Base-by-base conservation (phyloP, 1,140 invertebrate genomes). In the Megathymus violae region DNA sequence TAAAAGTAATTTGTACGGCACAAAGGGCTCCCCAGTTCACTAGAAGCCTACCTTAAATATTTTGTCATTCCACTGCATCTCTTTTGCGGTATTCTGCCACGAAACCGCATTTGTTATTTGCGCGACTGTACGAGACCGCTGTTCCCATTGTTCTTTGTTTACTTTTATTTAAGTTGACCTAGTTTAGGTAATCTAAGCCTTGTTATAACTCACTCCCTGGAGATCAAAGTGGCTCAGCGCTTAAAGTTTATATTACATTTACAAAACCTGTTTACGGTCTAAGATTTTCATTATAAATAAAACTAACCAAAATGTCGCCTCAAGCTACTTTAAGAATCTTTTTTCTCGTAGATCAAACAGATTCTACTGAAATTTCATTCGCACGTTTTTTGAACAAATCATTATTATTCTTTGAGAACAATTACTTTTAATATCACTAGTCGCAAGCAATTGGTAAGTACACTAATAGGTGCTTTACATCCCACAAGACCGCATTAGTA, bases 101-200 rank as follows among this genome's bases (percentile, higher is more conserved):
- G 19, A 54, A 54, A 54, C 51, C 51, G 51, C 51, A 54, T 54
- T 54, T 54, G 51, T 54, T 54, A 54, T 54, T 54, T 54, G 51
- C 19, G 11, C 48, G 31, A 40, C 36, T 54, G 19, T 43, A 43
- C 19, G 14, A 14, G 38, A 56, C 40, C 19, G 22, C 51, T 43
- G 38, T 43, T 16, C 51, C 15, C 38, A 25, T 41, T 56, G 51
- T 56, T 56, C 51, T 56, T 56, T 56, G 38, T 56, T 27, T 56
- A 34, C 16, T 50, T 50, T 56, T 56, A 56, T 43, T 56, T 56
- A 56, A 56, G 22, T 40, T 56, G 51, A 56, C 51, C 51, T 43
- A 43, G 51, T 56, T 56, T 43, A 43, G 38, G 17, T 41, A 43
- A 56, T 56, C 51, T 56, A 56, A 56, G 19, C 38, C 41, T 40